These are phyloP conservation scores for Chlorodrepanis virens DNA, from an alignment of 2,113 vertebrate genomes.

Conservation along the genomic window DNA sequence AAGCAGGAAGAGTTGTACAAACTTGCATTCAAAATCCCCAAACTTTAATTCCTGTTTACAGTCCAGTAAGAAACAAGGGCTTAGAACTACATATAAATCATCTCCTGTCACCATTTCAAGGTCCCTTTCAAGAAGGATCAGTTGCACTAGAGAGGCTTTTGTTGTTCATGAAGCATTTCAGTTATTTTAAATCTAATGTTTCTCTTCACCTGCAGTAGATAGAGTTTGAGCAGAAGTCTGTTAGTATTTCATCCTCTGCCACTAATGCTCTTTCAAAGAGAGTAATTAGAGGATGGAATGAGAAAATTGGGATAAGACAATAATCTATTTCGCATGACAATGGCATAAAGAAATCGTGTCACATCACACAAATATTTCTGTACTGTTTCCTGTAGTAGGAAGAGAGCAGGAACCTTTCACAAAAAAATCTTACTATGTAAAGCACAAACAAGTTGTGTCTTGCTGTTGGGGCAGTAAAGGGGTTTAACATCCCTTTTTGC, in stretches of 20 bases:
- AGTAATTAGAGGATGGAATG: neutral
- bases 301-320: neutral
- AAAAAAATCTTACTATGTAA: neutral
- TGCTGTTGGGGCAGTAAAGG: neutral
- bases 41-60: neutral
- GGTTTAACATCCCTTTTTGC: neutral
- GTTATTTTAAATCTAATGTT: neutral
- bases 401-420: neutral
- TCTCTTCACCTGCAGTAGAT: neutral
- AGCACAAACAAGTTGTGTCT: neutral
- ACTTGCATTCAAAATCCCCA: neutral
- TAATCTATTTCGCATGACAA: neutral
- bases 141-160: neutral
- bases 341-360: neutral
- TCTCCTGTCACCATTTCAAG: neutral
- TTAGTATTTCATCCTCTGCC: neutral
- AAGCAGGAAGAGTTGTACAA: neutral
- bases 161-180: neutral
- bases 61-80: neutral
- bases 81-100: neutral
- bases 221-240: neutral
- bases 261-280: neutral
- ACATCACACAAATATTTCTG: neutral
- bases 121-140: neutral
- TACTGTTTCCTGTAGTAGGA: neutral